Evolutionary conservation across 2,888 invertebrate species (phyloP).

Genomic region (Micropterix aruncella): DNA sequence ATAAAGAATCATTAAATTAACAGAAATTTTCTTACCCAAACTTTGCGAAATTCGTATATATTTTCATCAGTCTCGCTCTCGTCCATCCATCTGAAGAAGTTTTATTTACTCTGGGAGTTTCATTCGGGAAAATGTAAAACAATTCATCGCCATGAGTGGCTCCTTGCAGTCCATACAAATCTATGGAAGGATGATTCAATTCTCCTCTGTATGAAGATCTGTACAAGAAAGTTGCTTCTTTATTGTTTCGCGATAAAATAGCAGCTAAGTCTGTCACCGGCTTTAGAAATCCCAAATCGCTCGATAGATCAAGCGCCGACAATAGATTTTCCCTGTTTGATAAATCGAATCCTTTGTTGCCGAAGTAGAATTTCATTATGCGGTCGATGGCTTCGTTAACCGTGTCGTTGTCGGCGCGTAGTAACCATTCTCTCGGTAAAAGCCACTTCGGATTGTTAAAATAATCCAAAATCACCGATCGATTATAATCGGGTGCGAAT

Average conservation of each 20-base stretch:
- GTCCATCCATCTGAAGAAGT: slow-evolving; percentile 18
- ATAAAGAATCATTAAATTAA: no score
- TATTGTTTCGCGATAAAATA: slow-evolving; percentile 18
- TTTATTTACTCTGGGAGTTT: slow-evolving; percentile 17
- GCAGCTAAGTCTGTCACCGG: slow-evolving; percentile 11
- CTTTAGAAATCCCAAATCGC: not conserved
- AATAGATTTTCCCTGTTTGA: not conserved
- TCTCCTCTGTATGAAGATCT: slow-evolving; percentile 24
- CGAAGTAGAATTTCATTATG: not conserved
- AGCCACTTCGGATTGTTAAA: not conserved
- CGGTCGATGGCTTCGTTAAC: not conserved
- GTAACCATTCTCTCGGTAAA: not conserved
- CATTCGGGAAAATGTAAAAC: slow-evolving; percentile 22
- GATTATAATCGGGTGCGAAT: not conserved
- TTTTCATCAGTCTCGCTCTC: slow-evolving; percentile 18
- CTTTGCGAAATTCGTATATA: slow-evolving; percentile 31
- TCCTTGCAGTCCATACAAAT: slow-evolving; percentile 20
- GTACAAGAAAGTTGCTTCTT: slow-evolving; percentile 23
- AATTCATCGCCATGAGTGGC: slow-evolving; percentile 32
- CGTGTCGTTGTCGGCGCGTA: not conserved
- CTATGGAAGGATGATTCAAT: slow-evolving; percentile 21
- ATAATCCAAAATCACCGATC: not conserved
- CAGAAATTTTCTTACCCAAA: slow-evolving; percentile 31
- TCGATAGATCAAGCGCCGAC: not conserved
- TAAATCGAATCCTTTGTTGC: not conserved